Conservation (phyloP, 2,113 vertebrate genomes). For the Bubalus kerabau region DNA sequence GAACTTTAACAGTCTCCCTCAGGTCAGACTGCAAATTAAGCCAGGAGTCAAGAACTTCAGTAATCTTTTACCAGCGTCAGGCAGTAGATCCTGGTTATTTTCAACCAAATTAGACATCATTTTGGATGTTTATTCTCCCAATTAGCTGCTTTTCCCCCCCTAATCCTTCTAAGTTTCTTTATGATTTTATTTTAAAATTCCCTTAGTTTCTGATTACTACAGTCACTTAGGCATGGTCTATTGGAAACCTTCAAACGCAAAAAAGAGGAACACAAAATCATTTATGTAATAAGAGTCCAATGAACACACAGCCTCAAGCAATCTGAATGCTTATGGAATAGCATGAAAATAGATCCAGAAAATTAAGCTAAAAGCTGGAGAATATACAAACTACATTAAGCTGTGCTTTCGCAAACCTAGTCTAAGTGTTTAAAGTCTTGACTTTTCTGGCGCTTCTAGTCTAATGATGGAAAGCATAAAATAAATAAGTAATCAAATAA, state of each 20-base stretch:
- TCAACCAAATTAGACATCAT: constrained; percentile 59
- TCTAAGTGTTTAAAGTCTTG: background rate
- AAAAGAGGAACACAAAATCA: background rate
- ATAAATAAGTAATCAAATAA: background rate
- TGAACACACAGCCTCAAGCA: background rate
- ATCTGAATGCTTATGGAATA: background rate
- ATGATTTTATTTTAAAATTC: constrained; percentile 34
- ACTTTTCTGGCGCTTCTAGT: background rate
- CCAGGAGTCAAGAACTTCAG: constrained; percentile 1
- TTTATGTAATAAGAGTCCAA: background rate
- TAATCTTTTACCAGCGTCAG: constrained; percentile 5
- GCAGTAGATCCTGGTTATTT: constrained; percentile 50
- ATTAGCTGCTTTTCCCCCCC: background rate
- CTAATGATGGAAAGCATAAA: background rate
- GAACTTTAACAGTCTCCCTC: background rate
- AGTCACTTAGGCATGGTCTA: background rate
- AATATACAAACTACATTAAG: background rate
- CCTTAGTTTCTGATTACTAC: background rate
- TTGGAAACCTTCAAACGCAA: background rate
- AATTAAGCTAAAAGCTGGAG: background rate
- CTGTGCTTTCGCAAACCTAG: background rate
- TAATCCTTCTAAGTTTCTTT: constrained; percentile 28
- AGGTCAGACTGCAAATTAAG: constrained; percentile 32
- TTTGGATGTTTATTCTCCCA: constrained; percentile 50
- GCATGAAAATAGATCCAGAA: background rate